phyloP scores from a whole-genome alignment of 2,113 vertebrate species.

The Gopherus evgoodei region DNA sequence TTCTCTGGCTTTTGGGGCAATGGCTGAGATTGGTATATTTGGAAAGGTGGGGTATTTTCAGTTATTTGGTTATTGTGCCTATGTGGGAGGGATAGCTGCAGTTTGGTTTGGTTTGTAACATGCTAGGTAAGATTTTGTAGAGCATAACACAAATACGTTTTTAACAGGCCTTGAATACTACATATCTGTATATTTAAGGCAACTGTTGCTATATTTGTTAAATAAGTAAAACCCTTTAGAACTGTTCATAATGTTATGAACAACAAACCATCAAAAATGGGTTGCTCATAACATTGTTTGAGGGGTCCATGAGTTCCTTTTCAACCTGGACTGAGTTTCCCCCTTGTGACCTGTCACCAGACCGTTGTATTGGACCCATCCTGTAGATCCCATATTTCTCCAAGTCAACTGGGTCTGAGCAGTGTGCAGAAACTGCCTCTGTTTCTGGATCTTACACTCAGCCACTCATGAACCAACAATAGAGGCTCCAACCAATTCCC shows the following conservation, averaged over 20 bases:
- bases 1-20: not conserved
- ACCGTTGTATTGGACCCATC: not conserved
- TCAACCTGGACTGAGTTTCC: not conserved
- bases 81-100: not conserved
- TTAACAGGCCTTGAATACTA: not conserved
- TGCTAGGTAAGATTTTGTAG: not conserved
- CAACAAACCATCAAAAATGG: not conserved
- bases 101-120: not conserved
- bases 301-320: not conserved
- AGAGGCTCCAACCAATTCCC: too few relatives aligned
- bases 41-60: not conserved
- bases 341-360: not conserved
- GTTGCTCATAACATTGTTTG: not conserved
- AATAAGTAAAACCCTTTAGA: not conserved
- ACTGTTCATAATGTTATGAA: not conserved
- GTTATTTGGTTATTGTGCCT: not conserved
- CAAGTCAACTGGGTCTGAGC: not conserved
- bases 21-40: not conserved
- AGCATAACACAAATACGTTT: not conserved
- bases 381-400: not conserved
- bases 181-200: not conserved
- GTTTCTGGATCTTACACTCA: not conserved
- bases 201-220: not conserved
- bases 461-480: too few relatives aligned
- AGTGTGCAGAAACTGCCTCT: not conserved